Evolutionary conservation across 2,888 invertebrate species (phyloP).

Genomic region (Achlya flavicornis): DNA sequence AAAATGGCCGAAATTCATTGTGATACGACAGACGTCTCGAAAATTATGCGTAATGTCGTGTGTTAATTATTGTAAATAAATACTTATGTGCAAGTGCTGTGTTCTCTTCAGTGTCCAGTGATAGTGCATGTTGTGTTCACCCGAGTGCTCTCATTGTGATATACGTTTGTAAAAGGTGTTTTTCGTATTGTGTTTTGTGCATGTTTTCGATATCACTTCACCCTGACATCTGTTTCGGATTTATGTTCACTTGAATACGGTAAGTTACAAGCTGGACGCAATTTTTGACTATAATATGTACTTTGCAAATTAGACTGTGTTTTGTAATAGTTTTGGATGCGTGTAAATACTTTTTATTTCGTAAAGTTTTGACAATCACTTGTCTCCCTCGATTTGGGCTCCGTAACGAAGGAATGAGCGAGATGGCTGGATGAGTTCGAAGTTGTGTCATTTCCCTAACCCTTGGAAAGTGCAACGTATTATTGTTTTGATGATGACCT

Average conservation of each 20-base stretch:
- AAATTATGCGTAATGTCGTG: conserved; percentile 58
- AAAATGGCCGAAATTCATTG: conserved; percentile 78
- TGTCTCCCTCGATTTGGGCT: conserved; percentile 52
- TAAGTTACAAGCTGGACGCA: conserved; percentile 49
- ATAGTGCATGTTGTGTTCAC: conserved; percentile 62
- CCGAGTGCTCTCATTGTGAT: conserved; percentile 53
- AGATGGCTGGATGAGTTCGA: conserved; percentile 46
- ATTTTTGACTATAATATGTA: conserved; percentile 15
- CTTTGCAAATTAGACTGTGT: conserved; percentile 27
- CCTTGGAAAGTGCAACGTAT: conserved; percentile 73
- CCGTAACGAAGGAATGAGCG: conserved; percentile 53
- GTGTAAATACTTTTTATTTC: conserved; percentile 62
- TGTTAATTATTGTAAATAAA: conserved; percentile 69
- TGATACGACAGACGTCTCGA: conserved; percentile 73
- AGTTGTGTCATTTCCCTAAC: conserved; percentile 58
- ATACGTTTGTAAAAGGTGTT: conserved; percentile 60
- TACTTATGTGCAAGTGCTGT: conserved; percentile 56
- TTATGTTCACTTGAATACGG: conserved; percentile 78
- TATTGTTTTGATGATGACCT: conserved; percentile 75
- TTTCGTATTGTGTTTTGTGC: conserved; percentile 69
- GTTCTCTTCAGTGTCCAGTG: conserved; percentile 55
- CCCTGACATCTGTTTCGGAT: conserved; percentile 74
- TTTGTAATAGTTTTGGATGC: conserved; percentile 45
- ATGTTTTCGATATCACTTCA: conserved; percentile 73
- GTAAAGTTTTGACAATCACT: conserved; percentile 69